These are phyloP conservation scores for Lytechinus pictus DNA, from an alignment of 35 echinoderm and acorn worm genomes.

Conservation along the genomic window DNA sequence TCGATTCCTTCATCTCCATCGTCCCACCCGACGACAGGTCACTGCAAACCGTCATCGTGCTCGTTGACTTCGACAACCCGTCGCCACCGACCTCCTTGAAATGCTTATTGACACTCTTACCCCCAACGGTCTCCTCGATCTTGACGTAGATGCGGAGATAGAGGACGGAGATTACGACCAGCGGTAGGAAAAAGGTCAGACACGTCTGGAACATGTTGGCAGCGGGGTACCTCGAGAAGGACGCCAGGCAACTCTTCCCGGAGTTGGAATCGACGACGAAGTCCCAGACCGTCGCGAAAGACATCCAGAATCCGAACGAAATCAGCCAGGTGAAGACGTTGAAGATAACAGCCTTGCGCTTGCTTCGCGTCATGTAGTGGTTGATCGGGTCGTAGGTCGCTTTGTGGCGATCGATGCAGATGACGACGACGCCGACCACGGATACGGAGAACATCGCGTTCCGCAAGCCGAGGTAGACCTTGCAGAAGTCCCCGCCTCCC, in stretches of 20 bases:
- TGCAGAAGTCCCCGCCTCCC: not conserved
- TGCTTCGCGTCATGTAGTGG: constrained; percentile 22
- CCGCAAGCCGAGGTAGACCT: not conserved
- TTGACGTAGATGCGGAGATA: constrained; percentile 41
- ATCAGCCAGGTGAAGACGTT: constrained; percentile 21
- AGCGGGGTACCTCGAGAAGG: not conserved
- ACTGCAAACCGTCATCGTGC: not conserved
- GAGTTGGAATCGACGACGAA: not conserved
- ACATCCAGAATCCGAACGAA: not conserved
- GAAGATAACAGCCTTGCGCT: not conserved
- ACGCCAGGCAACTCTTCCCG: not conserved
- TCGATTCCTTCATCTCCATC: not conserved
- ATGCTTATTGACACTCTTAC: constrained; percentile 1
- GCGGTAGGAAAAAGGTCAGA: constrained; percentile 9
- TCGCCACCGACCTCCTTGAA: not conserved
- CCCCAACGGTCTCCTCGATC: not conserved
- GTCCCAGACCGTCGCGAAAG: not conserved
- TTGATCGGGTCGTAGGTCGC: constrained; percentile 49
- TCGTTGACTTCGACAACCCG: not conserved
- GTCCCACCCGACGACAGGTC: not conserved
- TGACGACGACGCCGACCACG: constrained; percentile 12
- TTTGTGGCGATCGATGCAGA: constrained; percentile 53
- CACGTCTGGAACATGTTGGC: not conserved
- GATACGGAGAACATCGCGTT: constrained; percentile 3
- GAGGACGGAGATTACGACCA: not conserved